Evolutionary conservation across 2,888 invertebrate genomes (phyloP).

Genomic region (Amphipyra berbera): DNA sequence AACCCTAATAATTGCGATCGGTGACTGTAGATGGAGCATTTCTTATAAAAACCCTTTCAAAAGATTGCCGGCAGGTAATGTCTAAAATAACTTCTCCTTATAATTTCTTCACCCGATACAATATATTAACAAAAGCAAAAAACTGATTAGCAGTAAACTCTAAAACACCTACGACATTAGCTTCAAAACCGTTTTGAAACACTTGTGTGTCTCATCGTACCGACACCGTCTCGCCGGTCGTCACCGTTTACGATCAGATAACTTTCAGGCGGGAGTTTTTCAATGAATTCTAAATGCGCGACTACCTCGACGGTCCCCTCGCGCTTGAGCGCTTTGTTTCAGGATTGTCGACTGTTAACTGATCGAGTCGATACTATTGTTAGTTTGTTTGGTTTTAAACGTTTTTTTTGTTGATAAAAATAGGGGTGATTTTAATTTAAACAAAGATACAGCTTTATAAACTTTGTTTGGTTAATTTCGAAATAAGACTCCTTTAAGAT

Average conservation of each 20-base stretch:
- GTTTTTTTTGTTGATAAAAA: constrained; percentile 11
- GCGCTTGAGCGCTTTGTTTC: constrained; percentile 55
- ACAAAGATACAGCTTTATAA: too few relatives aligned
- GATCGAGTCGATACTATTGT: constrained; percentile 70
- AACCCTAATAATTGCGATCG: too few relatives aligned
- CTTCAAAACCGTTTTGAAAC: neutral
- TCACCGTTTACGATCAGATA: constrained; percentile 86
- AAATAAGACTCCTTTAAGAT: too few relatives aligned
- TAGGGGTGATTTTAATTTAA: neutral
- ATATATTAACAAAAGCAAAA: neutral
- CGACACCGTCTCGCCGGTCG: constrained; percentile 50
- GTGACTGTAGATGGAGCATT: too few relatives aligned
- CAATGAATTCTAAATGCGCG: constrained; percentile 89
- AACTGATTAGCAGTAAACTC: constrained; percentile 3
- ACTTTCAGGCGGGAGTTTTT: constrained; percentile 86
- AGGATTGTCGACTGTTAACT: constrained; percentile 61
- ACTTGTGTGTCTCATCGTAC: constrained; percentile 40
- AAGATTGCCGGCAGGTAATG: too few relatives aligned
- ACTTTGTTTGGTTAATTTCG: too few relatives aligned
- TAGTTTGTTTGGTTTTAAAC: constrained; percentile 34
- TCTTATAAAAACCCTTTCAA: too few relatives aligned
- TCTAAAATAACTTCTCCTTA: neutral
- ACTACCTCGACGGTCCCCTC: constrained; percentile 53
- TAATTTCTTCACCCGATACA: neutral
- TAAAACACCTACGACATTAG: neutral